A percentile compares a stretch with the other conserved stretches of the same genome.
These are phyloP conservation scores for Thalassophryne amazonica DNA, from an alignment of 2,797 vertebrate species.

Conservation along the genomic window DNA sequence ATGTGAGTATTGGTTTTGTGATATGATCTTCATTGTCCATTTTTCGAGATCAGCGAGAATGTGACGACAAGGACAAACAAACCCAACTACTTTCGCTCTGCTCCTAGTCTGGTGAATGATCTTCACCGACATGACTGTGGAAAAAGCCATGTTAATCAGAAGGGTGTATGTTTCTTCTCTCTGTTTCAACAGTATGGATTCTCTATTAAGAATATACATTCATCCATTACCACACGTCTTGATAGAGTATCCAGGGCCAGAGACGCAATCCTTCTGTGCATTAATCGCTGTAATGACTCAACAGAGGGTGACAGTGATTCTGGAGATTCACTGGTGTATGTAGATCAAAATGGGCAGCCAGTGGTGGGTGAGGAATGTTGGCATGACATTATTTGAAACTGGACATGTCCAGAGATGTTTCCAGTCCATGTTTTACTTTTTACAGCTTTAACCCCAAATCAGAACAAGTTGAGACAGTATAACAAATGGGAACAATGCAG, in stretches of 20 bases:
- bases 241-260: constrained; percentile 54
- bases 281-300: constrained; percentile 66
- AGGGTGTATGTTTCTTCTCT: constrained; percentile 16
- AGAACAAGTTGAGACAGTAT: no score
- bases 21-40: constrained; percentile 73
- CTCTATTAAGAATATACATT: constrained; percentile 43
- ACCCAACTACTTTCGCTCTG: constrained; percentile 45
- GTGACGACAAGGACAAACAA: constrained; percentile 55
- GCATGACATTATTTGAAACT: no score
- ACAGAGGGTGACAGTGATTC: constrained; percentile 41
- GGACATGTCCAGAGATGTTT: no score
- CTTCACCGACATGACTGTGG: constrained; percentile 55
- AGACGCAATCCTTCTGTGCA: constrained; percentile 37
- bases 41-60: constrained; percentile 69
- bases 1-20: constrained; percentile 61
- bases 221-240: constrained; percentile 43
- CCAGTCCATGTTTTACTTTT: no score
- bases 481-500: no score
- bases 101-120: constrained; percentile 41
- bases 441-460: no score
- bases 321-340: constrained; percentile 34
- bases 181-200: constrained; percentile 41
- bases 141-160: constrained; percentile 40
- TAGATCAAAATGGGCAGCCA: neutral
- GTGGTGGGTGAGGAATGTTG: neutral